These are phyloP conservation scores for Agrochola lota DNA, from an alignment of 2,888 invertebrate species.

Conservation along the genomic window DNA sequence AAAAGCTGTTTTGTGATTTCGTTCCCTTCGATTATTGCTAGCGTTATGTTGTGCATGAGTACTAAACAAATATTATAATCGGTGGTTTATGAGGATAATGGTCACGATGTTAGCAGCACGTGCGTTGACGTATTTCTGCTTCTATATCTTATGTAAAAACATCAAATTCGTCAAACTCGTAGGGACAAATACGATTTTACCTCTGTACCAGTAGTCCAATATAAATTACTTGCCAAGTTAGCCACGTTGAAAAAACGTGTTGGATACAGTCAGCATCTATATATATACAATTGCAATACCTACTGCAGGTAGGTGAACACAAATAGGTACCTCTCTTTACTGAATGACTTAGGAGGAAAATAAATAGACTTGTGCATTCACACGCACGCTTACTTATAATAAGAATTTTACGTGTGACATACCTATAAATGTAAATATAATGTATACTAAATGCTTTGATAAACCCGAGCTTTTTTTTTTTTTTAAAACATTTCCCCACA, in stretches of 20 bases:
- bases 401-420: background rate
- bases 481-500: too few relatives aligned
- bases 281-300: background rate
- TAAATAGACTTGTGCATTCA: constrained; percentile 8
- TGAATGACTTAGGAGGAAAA: constrained; percentile 39
- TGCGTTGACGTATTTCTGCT: constrained; percentile 14
- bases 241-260: background rate
- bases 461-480: too few relatives aligned
- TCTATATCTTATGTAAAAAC: constrained; percentile 34
- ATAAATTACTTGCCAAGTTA: background rate
- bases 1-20: constrained; percentile 3
- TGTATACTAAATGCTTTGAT: constrained; percentile 1
- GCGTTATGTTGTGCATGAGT: background rate
- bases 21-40: background rate
- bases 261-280: background rate
- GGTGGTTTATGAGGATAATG: constrained; percentile 26
- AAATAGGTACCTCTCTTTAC: background rate
- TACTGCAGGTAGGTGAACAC: background rate
- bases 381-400: constrained; percentile 16
- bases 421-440: background rate
- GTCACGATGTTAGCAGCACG: background rate
- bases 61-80: constrained; percentile 27
- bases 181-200: background rate
- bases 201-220: background rate
- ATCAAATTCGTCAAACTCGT: constrained; percentile 8